phyloP scores from a whole-genome alignment of 2,888 invertebrate species.

The Eugnorisma glareosa region DNA sequence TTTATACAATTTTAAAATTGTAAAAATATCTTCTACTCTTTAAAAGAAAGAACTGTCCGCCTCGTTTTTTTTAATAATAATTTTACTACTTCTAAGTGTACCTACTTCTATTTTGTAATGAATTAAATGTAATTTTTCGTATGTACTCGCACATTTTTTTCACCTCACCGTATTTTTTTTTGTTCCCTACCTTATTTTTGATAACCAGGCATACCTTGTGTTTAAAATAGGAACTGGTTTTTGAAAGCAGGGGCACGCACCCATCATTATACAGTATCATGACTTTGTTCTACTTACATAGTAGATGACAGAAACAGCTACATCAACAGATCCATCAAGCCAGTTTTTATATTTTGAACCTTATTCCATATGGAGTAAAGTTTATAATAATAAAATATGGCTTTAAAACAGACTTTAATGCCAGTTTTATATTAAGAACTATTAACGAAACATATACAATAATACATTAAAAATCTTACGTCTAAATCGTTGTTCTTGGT shows the following conservation, averaged over 20 bases:
- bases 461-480: too few species aligned
- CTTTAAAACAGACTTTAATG: neutral
- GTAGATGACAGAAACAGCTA: neutral
- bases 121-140: conserved; percentile 21
- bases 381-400: neutral
- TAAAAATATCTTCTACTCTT: neutral
- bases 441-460: too few species aligned
- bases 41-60: neutral
- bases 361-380: neutral
- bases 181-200: neutral
- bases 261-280: neutral
- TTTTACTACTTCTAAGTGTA: conserved; percentile 4
- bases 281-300: neutral
- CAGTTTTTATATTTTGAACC: conserved; percentile 6
- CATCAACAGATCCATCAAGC: neutral
- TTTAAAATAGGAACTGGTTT: neutral
- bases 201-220: neutral
- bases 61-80: neutral
- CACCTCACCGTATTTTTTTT: neutral
- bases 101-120: neutral
- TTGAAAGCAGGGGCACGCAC: neutral
- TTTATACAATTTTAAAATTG: conserved; percentile 6
- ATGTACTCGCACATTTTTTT: conserved; percentile 14
- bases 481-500: too few species aligned
- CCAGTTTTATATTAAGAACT: neutral